A percentile compares a stretch with the other conserved stretches of the same genome.
Evolutionary conservation across 2,888 invertebrate genomes (phyloP).

Genomic region (Limenitis arthemis): DNA sequence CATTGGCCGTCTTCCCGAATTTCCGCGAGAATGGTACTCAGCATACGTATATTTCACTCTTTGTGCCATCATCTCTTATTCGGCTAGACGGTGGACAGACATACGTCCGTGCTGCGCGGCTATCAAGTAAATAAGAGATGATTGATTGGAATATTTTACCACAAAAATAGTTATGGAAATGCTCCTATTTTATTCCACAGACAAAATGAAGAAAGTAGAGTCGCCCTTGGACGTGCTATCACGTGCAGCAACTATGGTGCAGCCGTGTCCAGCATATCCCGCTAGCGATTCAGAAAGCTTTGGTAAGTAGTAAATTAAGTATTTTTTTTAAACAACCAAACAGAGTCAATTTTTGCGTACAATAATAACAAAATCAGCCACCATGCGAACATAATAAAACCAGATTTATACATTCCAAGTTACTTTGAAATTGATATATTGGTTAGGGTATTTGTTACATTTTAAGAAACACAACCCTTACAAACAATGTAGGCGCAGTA

Average conservation of each 20-base stretch:
- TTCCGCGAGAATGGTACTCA: conserved; percentile 54
- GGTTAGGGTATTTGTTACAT: too few relatives aligned
- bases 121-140: conserved; percentile 13
- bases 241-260: conserved; percentile 91
- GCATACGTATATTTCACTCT: conserved; percentile 48
- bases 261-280: conserved; percentile 74
- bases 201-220: conserved; percentile 79
- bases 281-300: conserved; percentile 66
- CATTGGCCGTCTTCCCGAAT: conserved; percentile 62
- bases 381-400: too few relatives aligned
- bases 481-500: too few relatives aligned
- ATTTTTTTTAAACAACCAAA: neutral
- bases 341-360: too few relatives aligned
- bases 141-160: too few relatives aligned
- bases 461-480: too few relatives aligned
- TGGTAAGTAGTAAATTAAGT: conserved; percentile 52
- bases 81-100: conserved; percentile 66
- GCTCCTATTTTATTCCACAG: conserved; percentile 1
- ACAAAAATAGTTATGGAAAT: neutral
- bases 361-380: too few relatives aligned
- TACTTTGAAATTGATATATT: too few relatives aligned
- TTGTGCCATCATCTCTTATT: conserved; percentile 33
- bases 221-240: conserved; percentile 90
- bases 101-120: conserved; percentile 41
- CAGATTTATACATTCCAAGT: too few relatives aligned